Evolutionary conservation across 1,140 invertebrate species (phyloP).

Genomic region (Centruroides sculpturatus): DNA sequence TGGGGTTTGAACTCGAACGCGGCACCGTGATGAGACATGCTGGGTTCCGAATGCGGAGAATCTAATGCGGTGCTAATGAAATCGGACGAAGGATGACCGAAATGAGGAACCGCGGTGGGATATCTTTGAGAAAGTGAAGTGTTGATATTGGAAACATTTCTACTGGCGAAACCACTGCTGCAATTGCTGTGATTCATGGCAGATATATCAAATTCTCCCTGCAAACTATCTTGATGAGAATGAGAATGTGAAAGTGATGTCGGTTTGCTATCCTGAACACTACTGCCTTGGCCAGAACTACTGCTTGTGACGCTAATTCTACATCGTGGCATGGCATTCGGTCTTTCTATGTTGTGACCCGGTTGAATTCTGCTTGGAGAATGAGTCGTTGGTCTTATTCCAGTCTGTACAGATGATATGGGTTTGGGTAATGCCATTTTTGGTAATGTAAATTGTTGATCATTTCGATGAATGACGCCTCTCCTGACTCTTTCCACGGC

Average conservation of each 20-base stretch:
- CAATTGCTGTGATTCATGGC: constrained; percentile 14
- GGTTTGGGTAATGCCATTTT: constrained; percentile 14
- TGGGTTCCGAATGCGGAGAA: constrained; percentile 13
- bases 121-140: constrained; percentile 23
- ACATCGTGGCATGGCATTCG: constrained; percentile 5
- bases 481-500: constrained; percentile 29
- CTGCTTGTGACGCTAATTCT: constrained; percentile 17
- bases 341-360: neutral
- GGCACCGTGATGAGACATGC: constrained; percentile 10
- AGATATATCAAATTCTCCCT: constrained; percentile 17
- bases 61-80: constrained; percentile 19
- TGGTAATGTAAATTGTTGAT: neutral
- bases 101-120: constrained; percentile 36
- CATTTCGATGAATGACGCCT: constrained; percentile 19
- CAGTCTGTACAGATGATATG: constrained; percentile 16
- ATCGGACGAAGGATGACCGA: constrained; percentile 17
- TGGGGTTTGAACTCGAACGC: too few species aligned
- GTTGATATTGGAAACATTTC: constrained; percentile 16
- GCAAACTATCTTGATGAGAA: constrained; percentile 4
- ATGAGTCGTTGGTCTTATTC: constrained; percentile 1
- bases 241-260: constrained; percentile 7
- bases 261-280: constrained; percentile 8
- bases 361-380: neutral
- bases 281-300: constrained; percentile 17
- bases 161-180: constrained; percentile 19